A percentile compares a stretch with the other conserved stretches of the same genome.
phyloP scores from a whole-genome alignment of 2,113 vertebrate species.

The Etheostoma cragini region DNA sequence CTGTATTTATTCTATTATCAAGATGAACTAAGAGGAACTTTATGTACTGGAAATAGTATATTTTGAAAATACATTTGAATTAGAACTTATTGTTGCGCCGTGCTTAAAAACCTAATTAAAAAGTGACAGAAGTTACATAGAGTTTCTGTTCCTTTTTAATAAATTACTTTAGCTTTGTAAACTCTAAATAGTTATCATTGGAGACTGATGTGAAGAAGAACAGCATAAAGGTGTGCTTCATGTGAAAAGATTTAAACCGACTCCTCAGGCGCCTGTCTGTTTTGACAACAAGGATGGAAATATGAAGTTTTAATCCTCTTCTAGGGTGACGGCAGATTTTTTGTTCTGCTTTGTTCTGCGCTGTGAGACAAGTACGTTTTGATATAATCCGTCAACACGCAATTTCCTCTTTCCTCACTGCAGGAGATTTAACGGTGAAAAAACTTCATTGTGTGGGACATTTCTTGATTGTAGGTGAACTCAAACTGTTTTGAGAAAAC shows the following conservation, averaged over 20 bases:
- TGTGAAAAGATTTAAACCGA: slow-evolving; percentile 16
- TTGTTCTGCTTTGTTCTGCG: slow-evolving; percentile 30
- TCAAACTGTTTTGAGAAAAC: slow-evolving; percentile 1
- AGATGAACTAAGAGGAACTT: neutral
- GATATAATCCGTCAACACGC: slow-evolving; percentile 17
- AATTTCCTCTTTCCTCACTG: slow-evolving; percentile 16
- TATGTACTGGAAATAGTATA: no score
- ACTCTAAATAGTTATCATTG: neutral
- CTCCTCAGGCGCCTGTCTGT: slow-evolving; percentile 17
- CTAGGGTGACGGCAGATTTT: neutral
- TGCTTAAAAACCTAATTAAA: neutral
- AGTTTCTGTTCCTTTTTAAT: neutral
- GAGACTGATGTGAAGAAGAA: neutral
- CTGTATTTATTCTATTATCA: neutral
- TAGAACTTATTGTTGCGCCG: neutral
- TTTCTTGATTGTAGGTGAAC: neutral
- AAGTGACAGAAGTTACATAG: neutral
- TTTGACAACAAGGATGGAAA: slow-evolving; percentile 18
- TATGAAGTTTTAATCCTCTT: slow-evolving; percentile 39
- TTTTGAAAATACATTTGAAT: neutral
- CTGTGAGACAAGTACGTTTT: slow-evolving; percentile 13
- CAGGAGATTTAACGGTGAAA: neutral
- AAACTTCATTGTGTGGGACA: slow-evolving; percentile 6
- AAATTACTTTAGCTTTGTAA: neutral
- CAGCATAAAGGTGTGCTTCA: neutral